phyloP scores from a whole-genome alignment of 2,888 invertebrate species.

The Zaprionus lineosus region DNA sequence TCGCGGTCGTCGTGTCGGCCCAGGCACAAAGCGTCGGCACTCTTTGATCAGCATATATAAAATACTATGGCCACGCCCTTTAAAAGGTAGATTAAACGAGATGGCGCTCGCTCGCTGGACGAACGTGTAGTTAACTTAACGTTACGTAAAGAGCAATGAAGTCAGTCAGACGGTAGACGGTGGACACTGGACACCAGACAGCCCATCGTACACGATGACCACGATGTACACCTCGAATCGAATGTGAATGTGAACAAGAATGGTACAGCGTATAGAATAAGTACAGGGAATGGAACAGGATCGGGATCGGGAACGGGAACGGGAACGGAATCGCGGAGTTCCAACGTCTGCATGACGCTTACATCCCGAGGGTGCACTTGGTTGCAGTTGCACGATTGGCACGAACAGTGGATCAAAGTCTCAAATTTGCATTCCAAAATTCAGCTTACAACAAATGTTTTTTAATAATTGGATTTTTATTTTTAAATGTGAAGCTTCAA shows the following conservation, averaged over 20 bases:
- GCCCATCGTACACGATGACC: conserved; percentile 23
- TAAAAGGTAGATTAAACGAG: conserved; percentile 83
- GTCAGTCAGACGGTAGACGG: conserved; percentile 61
- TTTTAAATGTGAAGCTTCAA: too few relatives aligned
- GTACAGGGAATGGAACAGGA: too few relatives aligned
- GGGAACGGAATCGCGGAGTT: too few relatives aligned
- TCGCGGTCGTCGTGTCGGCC: conserved; percentile 61
- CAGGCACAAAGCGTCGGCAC: conserved; percentile 80
- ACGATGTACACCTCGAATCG: conserved; percentile 31
- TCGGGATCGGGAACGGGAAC: too few relatives aligned
- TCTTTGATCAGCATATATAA: conserved; percentile 83
- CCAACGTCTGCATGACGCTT: conserved; percentile 49
- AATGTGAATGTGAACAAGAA: too few relatives aligned
- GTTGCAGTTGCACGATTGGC: conserved; percentile 51
- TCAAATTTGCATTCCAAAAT: too few relatives aligned
- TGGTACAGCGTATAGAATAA: too few relatives aligned
- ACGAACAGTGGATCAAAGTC: conserved; percentile 53
- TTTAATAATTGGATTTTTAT: too few relatives aligned
- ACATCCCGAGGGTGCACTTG: conserved; percentile 62
- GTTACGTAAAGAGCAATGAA: conserved; percentile 79
- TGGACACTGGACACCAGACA: conserved; percentile 38
- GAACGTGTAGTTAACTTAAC: conserved; percentile 78
- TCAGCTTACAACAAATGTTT: too few relatives aligned
- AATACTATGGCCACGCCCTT: conserved; percentile 83
- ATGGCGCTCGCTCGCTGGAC: conserved; percentile 83